These are phyloP conservation scores for Ladona fulva DNA, from an alignment of 1,140 invertebrate species.

Conservation along the genomic window DNA sequence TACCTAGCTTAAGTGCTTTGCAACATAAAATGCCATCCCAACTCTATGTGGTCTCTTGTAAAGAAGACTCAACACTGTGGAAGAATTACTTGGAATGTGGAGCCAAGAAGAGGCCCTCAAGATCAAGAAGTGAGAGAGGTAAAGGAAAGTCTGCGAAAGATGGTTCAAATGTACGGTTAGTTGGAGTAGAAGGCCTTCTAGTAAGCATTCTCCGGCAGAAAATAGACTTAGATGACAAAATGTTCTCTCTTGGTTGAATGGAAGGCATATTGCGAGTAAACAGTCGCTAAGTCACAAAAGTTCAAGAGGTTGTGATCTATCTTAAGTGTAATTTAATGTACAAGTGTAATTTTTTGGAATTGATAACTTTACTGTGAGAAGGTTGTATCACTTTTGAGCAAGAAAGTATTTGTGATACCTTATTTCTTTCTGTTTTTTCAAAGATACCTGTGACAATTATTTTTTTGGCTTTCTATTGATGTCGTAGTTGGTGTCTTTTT, in stretches of 20 bases:
- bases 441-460: too few relatives aligned
- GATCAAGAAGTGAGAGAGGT: background rate
- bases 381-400: too few relatives aligned
- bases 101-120: background rate
- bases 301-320: too few relatives aligned
- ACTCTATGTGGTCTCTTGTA: constrained; percentile 34
- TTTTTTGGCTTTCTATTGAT: too few relatives aligned
- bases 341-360: too few relatives aligned
- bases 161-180: constrained; percentile 28
- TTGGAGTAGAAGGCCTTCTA: constrained; percentile 39
- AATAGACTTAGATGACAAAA: constrained; percentile 28
- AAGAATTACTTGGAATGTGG: constrained; percentile 22
- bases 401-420: too few relatives aligned
- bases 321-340: too few relatives aligned
- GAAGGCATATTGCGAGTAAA: too few relatives aligned
- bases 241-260: background rate
- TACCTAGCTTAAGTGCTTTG: constrained; percentile 28
- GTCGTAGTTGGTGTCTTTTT: too few relatives aligned
- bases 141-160: constrained; percentile 27
- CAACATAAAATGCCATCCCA: constrained; percentile 30
- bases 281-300: too few relatives aligned
- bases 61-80: constrained; percentile 32
- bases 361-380: too few relatives aligned
- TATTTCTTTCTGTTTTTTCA: too few relatives aligned
- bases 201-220: constrained; percentile 39